Evolutionary conservation across 2,888 invertebrate species (phyloP).

Genomic region (Caenorhabditis sp.): DNA sequence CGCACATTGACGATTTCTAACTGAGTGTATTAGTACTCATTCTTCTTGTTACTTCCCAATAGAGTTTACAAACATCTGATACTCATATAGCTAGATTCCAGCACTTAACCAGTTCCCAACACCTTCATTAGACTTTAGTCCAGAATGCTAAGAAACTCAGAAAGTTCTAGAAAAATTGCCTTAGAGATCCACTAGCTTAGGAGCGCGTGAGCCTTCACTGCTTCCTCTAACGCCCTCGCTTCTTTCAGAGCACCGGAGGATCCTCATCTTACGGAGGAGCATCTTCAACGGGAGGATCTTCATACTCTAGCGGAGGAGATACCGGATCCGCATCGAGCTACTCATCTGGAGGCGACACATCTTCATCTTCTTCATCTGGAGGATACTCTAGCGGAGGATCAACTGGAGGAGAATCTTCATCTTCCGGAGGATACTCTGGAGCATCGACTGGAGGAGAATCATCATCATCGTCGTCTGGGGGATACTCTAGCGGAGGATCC

Average conservation of each 20-base stretch:
- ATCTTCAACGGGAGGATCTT: constrained; percentile 7
- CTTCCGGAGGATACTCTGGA: constrained; percentile 1
- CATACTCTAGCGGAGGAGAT: constrained; percentile 20
- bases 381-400: not conserved
- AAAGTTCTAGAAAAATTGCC: not conserved
- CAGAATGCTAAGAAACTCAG: not conserved
- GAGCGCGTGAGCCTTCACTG: constrained; percentile 21
- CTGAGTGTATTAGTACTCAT: constrained; percentile 7
- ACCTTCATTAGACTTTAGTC: not conserved
- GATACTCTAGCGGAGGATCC: not conserved
- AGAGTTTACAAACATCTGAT: too few species aligned
- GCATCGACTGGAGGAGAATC: constrained; percentile 15
- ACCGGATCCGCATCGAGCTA: not conserved
- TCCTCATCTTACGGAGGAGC: constrained; percentile 3
- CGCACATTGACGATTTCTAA: not conserved
- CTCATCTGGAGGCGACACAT: constrained; percentile 21
- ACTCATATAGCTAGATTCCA: too few species aligned
- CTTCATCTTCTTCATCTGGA: constrained; percentile 14
- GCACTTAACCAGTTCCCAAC: not conserved
- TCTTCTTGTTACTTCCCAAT: too few species aligned
- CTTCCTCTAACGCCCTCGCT: not conserved
- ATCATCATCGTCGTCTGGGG: constrained; percentile 8
- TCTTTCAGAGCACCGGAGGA: constrained; percentile 40
- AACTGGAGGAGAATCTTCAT: constrained; percentile 13
- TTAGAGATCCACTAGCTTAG: not conserved